Conservation (phyloP, 2,888 invertebrate species). For the Globia sparganii region DNA sequence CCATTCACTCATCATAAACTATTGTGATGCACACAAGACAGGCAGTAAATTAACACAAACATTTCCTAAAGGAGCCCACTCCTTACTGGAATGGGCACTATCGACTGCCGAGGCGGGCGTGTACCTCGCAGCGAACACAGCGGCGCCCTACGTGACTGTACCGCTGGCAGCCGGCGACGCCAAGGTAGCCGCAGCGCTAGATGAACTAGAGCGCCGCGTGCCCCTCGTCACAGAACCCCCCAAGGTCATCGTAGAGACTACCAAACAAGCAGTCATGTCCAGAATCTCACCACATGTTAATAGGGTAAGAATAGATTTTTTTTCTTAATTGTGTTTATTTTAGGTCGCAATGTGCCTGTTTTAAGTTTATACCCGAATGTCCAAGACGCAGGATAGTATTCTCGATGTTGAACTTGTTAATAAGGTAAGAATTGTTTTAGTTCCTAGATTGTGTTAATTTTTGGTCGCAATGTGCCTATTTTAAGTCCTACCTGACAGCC, state of each 20-base stretch:
- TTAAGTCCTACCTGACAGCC: no score
- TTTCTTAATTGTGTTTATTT: not conserved
- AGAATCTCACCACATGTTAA: constrained; percentile 89
- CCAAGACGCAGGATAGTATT: not conserved
- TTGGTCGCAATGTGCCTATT: no score
- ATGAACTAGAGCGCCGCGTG: constrained; percentile 91
- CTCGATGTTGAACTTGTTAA: not conserved
- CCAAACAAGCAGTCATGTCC: constrained; percentile 90
- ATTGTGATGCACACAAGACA: not conserved
- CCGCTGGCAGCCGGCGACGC: constrained; percentile 91
- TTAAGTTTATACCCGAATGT: not conserved
- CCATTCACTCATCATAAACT: not conserved
- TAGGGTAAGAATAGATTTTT: constrained; percentile 81
- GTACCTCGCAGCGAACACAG: constrained; percentile 91
- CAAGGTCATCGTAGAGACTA: constrained; percentile 89
- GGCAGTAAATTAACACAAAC: not conserved
- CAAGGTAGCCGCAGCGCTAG: constrained; percentile 92
- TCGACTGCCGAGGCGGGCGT: constrained; percentile 92
- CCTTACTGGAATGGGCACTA: constrained; percentile 92
- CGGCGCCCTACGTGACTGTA: constrained; percentile 90
- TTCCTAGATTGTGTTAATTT: no score
- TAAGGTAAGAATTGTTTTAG: no score
- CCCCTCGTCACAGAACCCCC: constrained; percentile 93
- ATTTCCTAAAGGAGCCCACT: constrained; percentile 89
- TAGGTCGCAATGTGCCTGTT: not conserved